Conservation (phyloP, 2,797 vertebrate genomes). For the Syngnathus acus region DNA sequence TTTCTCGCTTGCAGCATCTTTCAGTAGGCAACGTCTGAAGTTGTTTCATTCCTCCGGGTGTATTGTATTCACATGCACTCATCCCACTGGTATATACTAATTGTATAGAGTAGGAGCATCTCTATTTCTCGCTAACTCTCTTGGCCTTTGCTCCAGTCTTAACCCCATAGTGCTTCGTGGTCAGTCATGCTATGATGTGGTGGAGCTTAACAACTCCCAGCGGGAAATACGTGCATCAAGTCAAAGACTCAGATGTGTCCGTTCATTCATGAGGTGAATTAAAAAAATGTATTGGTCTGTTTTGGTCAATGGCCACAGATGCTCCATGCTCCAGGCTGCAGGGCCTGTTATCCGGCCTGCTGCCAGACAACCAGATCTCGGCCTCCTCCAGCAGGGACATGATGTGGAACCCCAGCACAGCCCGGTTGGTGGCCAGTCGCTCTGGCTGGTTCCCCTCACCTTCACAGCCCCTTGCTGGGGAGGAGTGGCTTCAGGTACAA, state of each 20-base stretch:
- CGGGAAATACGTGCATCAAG: slow-evolving; percentile 40
- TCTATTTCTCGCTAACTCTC: not conserved
- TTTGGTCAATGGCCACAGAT: slow-evolving; percentile 61
- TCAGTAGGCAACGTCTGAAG: slow-evolving; percentile 11
- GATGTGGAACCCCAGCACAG: slow-evolving; percentile 80
- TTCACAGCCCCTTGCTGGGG: slow-evolving; percentile 80
- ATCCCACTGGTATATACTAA: slow-evolving; percentile 27
- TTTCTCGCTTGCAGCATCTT: slow-evolving; percentile 23
- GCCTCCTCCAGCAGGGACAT: slow-evolving; percentile 86
- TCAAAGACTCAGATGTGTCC: slow-evolving; percentile 8
- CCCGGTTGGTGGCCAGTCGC: slow-evolving; percentile 88
- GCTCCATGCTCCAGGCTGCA: slow-evolving; percentile 88
- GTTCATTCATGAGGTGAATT: slow-evolving; percentile 11
- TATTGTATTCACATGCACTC: not conserved
- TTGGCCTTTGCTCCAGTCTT: slow-evolving; percentile 10
- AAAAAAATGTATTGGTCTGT: slow-evolving; percentile 11
- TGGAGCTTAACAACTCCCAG: slow-evolving; percentile 41
- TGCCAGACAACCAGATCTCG: slow-evolving; percentile 86
- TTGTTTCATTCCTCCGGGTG: slow-evolving; percentile 28
- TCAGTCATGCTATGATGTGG: slow-evolving; percentile 33
- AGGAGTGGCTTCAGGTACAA: slow-evolving; percentile 84
- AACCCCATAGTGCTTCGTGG: slow-evolving; percentile 37
- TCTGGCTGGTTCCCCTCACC: slow-evolving; percentile 88
- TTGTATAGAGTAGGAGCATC: slow-evolving; percentile 18
- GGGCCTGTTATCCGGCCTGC: slow-evolving; percentile 90